A percentile compares a stretch with the other conserved stretches of the same genome.
phyloP scores from a whole-genome alignment of 2,888 invertebrate species.

The Empis stercorea region DNA sequence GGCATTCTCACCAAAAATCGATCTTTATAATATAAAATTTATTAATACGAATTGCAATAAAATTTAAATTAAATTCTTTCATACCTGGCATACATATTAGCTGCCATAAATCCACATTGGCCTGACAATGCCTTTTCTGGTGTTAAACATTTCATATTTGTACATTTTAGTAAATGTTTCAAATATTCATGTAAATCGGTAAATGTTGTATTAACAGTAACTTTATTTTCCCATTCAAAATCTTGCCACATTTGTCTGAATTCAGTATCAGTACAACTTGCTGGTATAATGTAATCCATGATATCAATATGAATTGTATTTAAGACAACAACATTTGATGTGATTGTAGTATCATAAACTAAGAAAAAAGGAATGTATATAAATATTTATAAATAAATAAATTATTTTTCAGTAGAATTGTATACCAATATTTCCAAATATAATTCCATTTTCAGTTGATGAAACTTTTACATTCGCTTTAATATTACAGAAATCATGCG shows the following conservation, averaged over 20 bases:
- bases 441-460: constrained; percentile 98
- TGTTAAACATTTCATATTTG: constrained; percentile 98
- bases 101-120: constrained; percentile 99
- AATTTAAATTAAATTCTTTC: constrained; percentile 8
- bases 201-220: constrained; percentile 81
- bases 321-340: constrained; percentile 83
- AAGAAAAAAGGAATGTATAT: too few species aligned
- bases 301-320: constrained; percentile 99
- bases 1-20: constrained; percentile 97
- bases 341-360: constrained; percentile 84
- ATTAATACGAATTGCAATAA: neutral
- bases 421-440: constrained; percentile 94
- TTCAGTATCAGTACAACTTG: constrained; percentile 85
- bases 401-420: neutral
- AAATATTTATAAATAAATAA: neutral
- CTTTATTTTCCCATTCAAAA: constrained; percentile 99
- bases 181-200: constrained; percentile 88
- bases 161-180: constrained; percentile 79
- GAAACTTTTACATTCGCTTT: constrained; percentile 99
- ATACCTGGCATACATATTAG: constrained; percentile 87
- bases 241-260: constrained; percentile 99
- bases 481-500: constrained; percentile 94
- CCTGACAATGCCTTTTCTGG: constrained; percentile 93
- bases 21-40: constrained; percentile 38
- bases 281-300: constrained; percentile 98